Evolutionary conservation across 2,797 vertebrate species (phyloP).

Genomic region (Leptoclinus maculatus): DNA sequence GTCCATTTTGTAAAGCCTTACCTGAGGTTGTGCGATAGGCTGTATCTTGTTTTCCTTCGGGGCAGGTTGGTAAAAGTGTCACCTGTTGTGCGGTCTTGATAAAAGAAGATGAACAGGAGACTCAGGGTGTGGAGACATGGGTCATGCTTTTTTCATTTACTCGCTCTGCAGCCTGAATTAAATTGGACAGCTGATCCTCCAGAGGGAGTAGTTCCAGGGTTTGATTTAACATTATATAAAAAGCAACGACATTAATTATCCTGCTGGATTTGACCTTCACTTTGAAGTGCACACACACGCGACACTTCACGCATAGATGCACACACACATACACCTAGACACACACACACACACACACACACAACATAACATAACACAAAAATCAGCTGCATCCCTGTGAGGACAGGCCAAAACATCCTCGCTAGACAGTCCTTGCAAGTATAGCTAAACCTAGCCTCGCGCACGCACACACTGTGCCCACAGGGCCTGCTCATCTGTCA

Average conservation of each 20-base stretch:
- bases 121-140: conserved; percentile 57
- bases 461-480: conserved; percentile 45
- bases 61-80: conserved; percentile 35
- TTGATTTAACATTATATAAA: conserved; percentile 81
- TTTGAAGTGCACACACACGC: conserved; percentile 51
- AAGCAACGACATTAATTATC: conserved; percentile 80
- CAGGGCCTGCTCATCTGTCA: conserved; percentile 76
- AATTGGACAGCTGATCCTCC: conserved; percentile 78
- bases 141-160: conserved; percentile 70
- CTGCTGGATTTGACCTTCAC: conserved; percentile 82
- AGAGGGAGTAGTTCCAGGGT: conserved; percentile 73
- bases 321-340: conserved; percentile 10
- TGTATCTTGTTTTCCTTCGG: conserved; percentile 31
- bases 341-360: conserved; percentile 8
- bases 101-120: conserved; percentile 59
- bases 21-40: conserved; percentile 25
- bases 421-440: conserved; percentile 28
- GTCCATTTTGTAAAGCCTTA: conserved; percentile 45
- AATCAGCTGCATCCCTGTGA: conserved; percentile 13
- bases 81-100: conserved; percentile 65
- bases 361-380: conserved; percentile 11
- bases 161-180: conserved; percentile 74
- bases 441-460: conserved; percentile 16
- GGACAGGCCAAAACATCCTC: conserved; percentile 29
- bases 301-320: conserved; percentile 28